A percentile compares a stretch with the other conserved stretches of the same genome.
Conservation (phyloP, 2,797 vertebrate genomes). For the Gymnoscopelus braueri region DNA sequence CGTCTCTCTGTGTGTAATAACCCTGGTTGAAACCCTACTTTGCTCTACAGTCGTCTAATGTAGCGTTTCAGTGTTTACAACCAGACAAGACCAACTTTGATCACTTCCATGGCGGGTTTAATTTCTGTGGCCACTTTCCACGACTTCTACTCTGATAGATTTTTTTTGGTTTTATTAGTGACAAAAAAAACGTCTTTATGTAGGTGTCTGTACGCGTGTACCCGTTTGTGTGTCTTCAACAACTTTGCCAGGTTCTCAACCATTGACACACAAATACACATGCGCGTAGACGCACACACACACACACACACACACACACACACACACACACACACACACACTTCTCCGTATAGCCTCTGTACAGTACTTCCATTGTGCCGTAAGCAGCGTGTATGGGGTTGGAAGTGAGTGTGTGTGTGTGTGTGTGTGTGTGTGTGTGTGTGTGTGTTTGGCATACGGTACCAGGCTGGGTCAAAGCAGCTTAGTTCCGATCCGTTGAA, state of each 20-base stretch:
- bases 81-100: slow-evolving; percentile 53
- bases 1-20: slow-evolving; percentile 61
- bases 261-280: slow-evolving; percentile 15
- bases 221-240: slow-evolving; percentile 22
- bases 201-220: slow-evolving; percentile 13
- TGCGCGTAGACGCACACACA: too few relatives aligned
- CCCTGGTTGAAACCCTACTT: slow-evolving; percentile 56
- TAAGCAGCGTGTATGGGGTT: slow-evolving; percentile 28
- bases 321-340: slow-evolving; percentile 10
- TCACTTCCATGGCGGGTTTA: slow-evolving; percentile 57
- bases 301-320: too few relatives aligned
- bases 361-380: slow-evolving; percentile 65
- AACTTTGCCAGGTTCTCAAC: slow-evolving; percentile 41
- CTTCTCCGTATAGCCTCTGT: slow-evolving; percentile 19
- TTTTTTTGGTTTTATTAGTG: too few relatives aligned
- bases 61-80: slow-evolving; percentile 54
- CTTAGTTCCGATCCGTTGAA: slow-evolving; percentile 83
- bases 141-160: background rate
- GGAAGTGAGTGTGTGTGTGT: slow-evolving; percentile 20
- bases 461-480: slow-evolving; percentile 82
- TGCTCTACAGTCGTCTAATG: slow-evolving; percentile 59
- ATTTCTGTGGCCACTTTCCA: slow-evolving; percentile 43
- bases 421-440: slow-evolving; percentile 46
- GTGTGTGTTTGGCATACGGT: slow-evolving; percentile 70
- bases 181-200: slow-evolving; percentile 39